These are phyloP conservation scores for Vulpes ferrilata DNA, from an alignment of 2,113 vertebrate species.

Conservation along the genomic window DNA sequence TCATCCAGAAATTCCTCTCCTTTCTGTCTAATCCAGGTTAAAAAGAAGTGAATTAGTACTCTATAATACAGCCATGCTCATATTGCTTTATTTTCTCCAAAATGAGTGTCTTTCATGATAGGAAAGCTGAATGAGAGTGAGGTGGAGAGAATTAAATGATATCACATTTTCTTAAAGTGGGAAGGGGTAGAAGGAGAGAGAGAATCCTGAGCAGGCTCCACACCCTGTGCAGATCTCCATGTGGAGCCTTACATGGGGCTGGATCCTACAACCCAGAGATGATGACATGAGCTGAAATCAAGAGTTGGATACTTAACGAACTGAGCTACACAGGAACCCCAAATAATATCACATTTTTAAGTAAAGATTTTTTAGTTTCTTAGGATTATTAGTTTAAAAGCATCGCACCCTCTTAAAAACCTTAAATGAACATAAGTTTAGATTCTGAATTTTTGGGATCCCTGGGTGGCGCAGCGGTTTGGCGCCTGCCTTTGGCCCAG, in stretches of 20 bases:
- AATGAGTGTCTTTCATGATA: not conserved
- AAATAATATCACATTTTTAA: not conserved
- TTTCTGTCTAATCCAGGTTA: not conserved
- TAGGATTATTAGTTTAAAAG: not conserved
- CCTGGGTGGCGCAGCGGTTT: no score
- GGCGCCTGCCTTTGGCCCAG: no score
- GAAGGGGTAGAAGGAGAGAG: not conserved
- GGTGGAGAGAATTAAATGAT: not conserved
- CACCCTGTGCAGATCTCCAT: not conserved
- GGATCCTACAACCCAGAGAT: not conserved
- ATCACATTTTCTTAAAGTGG: not conserved
- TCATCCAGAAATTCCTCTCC: not conserved
- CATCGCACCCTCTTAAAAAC: not conserved
- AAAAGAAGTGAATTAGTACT: not conserved
- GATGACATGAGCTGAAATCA: not conserved
- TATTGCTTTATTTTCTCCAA: not conserved
- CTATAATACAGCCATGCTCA: not conserved
- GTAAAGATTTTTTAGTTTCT: not conserved
- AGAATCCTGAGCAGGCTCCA: not conserved
- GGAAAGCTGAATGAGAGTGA: not conserved
- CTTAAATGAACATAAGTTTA: not conserved
- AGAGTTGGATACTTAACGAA: not conserved
- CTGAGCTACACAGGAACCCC: not conserved
- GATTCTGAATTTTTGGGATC: constrained; percentile 13
- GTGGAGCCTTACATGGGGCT: not conserved